phyloP scores from a whole-genome alignment of 2,113 vertebrate genomes.

The Mus spicilegus region DNA sequence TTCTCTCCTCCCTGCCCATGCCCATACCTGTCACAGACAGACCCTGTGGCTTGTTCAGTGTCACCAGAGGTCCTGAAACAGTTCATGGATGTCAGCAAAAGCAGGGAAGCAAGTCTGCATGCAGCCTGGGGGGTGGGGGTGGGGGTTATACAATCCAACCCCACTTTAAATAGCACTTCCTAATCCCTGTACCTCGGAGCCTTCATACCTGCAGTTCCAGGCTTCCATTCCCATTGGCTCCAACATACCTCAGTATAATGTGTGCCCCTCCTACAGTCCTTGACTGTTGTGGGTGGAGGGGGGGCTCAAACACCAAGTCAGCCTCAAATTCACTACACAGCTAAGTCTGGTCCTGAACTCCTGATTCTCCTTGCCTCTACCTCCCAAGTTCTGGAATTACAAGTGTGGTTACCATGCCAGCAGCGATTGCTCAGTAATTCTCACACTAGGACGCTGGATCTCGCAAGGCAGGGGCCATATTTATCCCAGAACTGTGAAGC shows the following conservation, averaged over 20 bases:
- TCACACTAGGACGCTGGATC: background rate
- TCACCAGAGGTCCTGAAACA: constrained; percentile 85
- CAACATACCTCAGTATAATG: background rate
- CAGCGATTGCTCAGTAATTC: background rate
- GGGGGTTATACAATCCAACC: background rate
- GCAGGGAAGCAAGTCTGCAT: background rate
- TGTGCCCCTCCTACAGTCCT: background rate
- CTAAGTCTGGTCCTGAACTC: background rate
- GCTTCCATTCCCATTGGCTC: background rate
- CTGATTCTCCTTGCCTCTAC: background rate
- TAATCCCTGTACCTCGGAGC: background rate
- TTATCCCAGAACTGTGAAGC: background rate
- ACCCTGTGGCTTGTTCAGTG: constrained; percentile 84
- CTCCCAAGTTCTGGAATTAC: background rate
- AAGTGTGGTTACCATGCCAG: background rate
- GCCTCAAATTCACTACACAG: background rate
- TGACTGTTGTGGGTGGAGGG: background rate
- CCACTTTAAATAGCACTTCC: background rate
- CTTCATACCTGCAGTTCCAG: background rate
- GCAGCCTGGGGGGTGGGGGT: too few relatives aligned
- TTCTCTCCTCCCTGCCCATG: background rate
- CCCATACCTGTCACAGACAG: constrained; percentile 85
- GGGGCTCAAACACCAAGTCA: background rate
- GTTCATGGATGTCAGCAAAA: background rate
- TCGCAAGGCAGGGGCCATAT: background rate